Conservation (phyloP, 2,888 invertebrate species). For the Achlya flavicornis region DNA sequence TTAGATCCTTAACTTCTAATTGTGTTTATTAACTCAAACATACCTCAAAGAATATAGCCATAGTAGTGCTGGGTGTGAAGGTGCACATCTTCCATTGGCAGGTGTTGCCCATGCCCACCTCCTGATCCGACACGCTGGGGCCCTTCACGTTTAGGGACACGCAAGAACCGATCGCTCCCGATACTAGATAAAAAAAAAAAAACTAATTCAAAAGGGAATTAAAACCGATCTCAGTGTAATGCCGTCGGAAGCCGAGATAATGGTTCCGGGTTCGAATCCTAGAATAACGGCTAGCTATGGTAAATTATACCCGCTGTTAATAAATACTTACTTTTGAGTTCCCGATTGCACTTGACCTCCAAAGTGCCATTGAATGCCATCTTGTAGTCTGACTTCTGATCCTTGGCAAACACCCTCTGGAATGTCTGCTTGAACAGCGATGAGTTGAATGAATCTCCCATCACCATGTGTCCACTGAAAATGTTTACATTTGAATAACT, state of each 20-base stretch:
- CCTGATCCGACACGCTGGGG: constrained; percentile 96
- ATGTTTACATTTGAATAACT: too few relatives aligned
- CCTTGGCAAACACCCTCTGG: constrained; percentile 97
- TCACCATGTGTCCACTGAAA: constrained; percentile 97
- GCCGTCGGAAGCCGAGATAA: too few relatives aligned
- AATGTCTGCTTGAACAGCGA: constrained; percentile 99
- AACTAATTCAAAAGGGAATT: not conserved
- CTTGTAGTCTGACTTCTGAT: constrained; percentile 94
- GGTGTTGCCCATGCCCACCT: constrained; percentile 98
- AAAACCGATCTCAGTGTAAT: too few relatives aligned
- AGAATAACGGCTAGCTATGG: too few relatives aligned
- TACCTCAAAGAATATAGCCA: constrained; percentile 96
- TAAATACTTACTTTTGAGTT: constrained; percentile 89
- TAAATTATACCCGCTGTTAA: not conserved
- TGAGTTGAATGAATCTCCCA: constrained; percentile 99
- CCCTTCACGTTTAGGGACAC: constrained; percentile 97
- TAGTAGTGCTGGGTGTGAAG: constrained; percentile 95
- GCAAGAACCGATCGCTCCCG: constrained; percentile 98
- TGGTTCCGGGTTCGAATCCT: too few relatives aligned
- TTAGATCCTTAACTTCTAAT: too few relatives aligned
- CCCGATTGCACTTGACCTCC: constrained; percentile 98
- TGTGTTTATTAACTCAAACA: constrained; percentile 9
- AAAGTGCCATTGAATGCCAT: constrained; percentile 99
- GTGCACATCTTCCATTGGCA: constrained; percentile 99
- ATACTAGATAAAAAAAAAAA: constrained; percentile 79